Percentiles rank a stretch among this genome's conserved stretches.
Conservation (phyloP, 2,797 vertebrate genomes). For the Arctocebus calabarensis region DNA sequence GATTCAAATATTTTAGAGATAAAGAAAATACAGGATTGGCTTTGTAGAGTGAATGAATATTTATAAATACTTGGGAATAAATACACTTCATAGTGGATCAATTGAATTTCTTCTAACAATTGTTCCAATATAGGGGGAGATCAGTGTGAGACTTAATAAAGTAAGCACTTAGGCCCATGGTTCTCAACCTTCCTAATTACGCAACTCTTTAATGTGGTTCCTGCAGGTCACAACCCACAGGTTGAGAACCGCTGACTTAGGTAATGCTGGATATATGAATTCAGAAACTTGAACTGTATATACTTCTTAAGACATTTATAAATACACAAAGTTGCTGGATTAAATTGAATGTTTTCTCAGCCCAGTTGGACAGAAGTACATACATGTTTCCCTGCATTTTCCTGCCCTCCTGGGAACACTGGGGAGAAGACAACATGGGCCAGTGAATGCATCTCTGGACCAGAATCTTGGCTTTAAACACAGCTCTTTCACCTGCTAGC, state of each 20-base stretch:
- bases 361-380: neutral
- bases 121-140: neutral
- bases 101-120: conserved; percentile 19
- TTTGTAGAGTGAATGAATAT: neutral
- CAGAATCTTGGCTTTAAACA: neutral
- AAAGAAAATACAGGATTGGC: neutral
- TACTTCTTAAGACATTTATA: conserved; percentile 22
- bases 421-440: neutral
- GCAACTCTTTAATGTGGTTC: too few species aligned
- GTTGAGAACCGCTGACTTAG: neutral
- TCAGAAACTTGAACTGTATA: neutral
- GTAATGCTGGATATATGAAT: neutral
- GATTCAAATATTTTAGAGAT: conserved; percentile 43
- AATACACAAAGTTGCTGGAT: neutral
- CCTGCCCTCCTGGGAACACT: neutral
- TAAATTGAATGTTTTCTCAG: neutral
- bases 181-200: too few species aligned
- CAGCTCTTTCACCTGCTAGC: neutral
- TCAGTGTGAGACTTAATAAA: neutral
- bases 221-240: too few species aligned
- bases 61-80: neutral
- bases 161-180: too few species aligned
- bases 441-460: neutral
- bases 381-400: neutral
- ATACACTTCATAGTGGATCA: neutral